Evolutionary conservation across 2,113 vertebrate genomes (phyloP), one percentile per base, ranked within the genome.

Genomic region (Sturnus vulgaris): DNA sequence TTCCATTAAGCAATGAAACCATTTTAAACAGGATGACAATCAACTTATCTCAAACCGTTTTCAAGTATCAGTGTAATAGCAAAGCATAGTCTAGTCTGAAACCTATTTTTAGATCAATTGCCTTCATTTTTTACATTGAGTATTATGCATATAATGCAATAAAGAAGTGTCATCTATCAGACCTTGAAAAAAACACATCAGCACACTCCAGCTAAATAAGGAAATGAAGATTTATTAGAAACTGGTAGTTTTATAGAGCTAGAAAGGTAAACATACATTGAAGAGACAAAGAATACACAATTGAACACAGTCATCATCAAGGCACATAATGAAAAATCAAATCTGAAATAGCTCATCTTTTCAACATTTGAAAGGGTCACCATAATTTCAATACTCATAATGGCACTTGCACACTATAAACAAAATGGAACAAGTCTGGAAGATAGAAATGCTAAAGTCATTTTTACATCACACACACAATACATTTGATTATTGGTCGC

Each of bases 191-290:
- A 70, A 66, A 7, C 7, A 77, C 35, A 84, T 59, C 47, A 88
- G 56, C 28, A 86, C 63, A 55, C 40, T 68, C 47, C 53, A 96
- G 16, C 25, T 76, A 69, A 23, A 60, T 88, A 94, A 92, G 40
- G 69, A 95, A 96, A 94, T 52, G 83, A 90, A 88, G 21, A 71
- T 97, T 97, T 97, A 97, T 97, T 97, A 95, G 44, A 96, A 96
- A 97, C 24, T 46, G 31, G 25, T 76, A 89, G 31, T 72, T 96
- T 66, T 53, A 73, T 18, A 90, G 47, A 91, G 49, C 56, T 94
- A 94, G 59, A 96, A 92, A 96, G 87, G 76, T 95, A 94, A 91
- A 92, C 75, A 82, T 80, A 73, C 12, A 15, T 86, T 95, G 60
- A 80, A 82, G 40, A 94, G 30, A 95, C 60, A 72, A 92, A 92